Evolutionary conservation across 2,888 invertebrate genomes (phyloP).

Genomic region (Dynastes maya): DNA sequence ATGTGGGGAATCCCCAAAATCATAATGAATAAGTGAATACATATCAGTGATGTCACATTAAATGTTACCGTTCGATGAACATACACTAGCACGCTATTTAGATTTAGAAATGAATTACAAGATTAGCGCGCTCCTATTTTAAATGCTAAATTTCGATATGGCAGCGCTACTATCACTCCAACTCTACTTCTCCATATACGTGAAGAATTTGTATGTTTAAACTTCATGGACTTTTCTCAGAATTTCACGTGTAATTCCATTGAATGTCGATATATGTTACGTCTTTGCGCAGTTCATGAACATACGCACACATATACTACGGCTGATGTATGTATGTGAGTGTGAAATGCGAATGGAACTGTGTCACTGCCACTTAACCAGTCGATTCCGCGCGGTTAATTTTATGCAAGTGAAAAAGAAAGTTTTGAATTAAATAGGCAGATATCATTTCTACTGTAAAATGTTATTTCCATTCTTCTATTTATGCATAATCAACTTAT

Average conservation of each 20-base stretch:
- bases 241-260: conserved; percentile 33
- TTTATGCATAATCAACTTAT: too few relatives aligned
- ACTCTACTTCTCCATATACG: too few relatives aligned
- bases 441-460: background rate
- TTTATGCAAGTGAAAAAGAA: conserved; percentile 39
- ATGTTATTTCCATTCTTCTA: too few relatives aligned
- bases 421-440: conserved; percentile 10
- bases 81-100: conserved; percentile 14
- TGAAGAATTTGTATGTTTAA: background rate
- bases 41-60: background rate
- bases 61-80: background rate
- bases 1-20: conserved; percentile 34
- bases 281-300: conserved; percentile 1
- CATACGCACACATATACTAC: background rate
- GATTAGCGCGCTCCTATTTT: background rate
- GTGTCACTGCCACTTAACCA: conserved; percentile 30
- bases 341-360: conserved; percentile 9
- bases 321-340: background rate
- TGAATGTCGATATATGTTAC: conserved; percentile 8
- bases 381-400: conserved; percentile 19
- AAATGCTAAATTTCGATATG: background rate
- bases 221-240: conserved; percentile 21
- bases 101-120: background rate
- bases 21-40: conserved; percentile 1
- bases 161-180: background rate